A percentile compares a stretch with the other conserved stretches of the same genome.
Evolutionary conservation across 2,113 vertebrate genomes (phyloP).

Genomic region (Oophaga pumilio): DNA sequence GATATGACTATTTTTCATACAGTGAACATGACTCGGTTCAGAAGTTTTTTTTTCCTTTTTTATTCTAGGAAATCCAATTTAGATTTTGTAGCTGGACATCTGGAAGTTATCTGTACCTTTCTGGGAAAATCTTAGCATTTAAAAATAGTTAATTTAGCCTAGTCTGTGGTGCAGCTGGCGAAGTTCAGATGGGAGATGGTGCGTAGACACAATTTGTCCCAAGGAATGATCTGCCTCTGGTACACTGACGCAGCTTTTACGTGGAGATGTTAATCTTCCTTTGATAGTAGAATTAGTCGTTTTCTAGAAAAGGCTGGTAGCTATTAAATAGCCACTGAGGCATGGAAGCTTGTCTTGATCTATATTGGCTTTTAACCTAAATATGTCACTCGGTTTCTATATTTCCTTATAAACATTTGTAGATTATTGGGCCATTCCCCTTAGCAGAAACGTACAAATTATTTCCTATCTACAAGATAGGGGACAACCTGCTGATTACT

Average conservation of each 20-base stretch:
- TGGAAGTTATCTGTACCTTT: constrained; percentile 50
- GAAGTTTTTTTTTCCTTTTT: not conserved
- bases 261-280: not conserved
- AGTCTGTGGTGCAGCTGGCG: constrained; percentile 25
- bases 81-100: constrained; percentile 21
- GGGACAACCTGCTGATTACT: too few species aligned
- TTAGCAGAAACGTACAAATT: too few species aligned
- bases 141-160: constrained; percentile 20
- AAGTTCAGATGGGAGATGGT: constrained; percentile 1
- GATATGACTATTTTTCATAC: constrained; percentile 26
- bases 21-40: constrained; percentile 33
- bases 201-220: constrained; percentile 17
- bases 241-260: not conserved
- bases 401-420: not conserved
- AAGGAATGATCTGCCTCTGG: not conserved
- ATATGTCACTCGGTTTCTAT: not conserved
- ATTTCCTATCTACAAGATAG: too few species aligned
- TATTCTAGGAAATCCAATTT: constrained; percentile 49
- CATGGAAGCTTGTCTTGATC: not conserved
- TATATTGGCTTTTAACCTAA: not conserved
- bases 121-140: constrained; percentile 29
- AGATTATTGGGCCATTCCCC: not conserved
- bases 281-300: constrained; percentile 24
- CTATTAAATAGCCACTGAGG: not conserved
- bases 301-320: constrained; percentile 5